Evolutionary conservation across 2,888 invertebrate species (phyloP).

Genomic region (Lepidochitona cinerea): DNA sequence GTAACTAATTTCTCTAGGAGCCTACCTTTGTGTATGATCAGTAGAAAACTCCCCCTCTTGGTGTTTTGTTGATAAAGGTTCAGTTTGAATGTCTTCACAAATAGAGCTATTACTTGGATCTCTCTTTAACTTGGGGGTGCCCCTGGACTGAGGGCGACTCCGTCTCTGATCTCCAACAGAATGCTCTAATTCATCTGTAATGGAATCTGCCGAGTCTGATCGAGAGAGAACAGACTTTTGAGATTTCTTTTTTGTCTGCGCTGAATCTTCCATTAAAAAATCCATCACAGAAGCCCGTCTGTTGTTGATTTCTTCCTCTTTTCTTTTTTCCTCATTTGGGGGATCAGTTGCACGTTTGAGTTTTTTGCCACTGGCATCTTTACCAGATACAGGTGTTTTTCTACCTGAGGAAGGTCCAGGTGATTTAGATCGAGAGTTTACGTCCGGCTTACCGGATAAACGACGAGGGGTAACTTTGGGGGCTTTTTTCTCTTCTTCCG

Average conservation of each 20-base stretch:
- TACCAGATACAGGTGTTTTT: neutral
- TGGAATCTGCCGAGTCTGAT: neutral
- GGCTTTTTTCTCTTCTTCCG: neutral
- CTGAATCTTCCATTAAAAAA: conserved; percentile 31
- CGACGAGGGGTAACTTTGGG: neutral
- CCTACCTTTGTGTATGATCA: too few relatives aligned
- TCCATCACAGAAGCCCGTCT: conserved; percentile 34
- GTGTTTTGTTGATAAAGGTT: neutral
- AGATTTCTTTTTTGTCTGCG: conserved; percentile 4
- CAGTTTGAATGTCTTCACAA: neutral
- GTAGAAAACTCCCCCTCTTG: too few relatives aligned
- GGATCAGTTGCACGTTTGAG: neutral
- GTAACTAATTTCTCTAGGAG: too few relatives aligned
- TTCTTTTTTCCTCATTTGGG: neutral
- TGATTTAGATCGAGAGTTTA: neutral
- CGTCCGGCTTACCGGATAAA: neutral
- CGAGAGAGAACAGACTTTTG: neutral
- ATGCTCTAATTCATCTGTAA: neutral
- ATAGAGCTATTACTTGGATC: neutral
- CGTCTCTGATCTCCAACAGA: neutral
- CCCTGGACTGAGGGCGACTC: neutral
- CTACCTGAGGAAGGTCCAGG: neutral
- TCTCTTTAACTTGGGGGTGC: neutral
- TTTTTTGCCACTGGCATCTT: neutral
- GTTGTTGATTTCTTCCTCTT: neutral